Base-by-base conservation (phyloP, 1,140 invertebrate species). In the Mercenaria mercenaria region DNA sequence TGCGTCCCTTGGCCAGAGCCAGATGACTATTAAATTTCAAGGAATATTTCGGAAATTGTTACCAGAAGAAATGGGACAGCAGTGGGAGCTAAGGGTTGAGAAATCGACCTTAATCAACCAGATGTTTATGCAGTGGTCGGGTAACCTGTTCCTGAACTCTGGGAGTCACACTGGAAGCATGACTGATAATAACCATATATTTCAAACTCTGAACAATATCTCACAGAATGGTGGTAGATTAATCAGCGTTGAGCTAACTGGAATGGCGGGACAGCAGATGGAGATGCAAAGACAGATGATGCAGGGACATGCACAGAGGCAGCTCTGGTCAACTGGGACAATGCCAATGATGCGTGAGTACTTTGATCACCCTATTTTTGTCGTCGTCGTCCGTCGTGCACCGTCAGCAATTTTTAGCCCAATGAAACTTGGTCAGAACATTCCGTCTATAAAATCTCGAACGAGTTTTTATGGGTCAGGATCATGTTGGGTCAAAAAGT, bases 191-290 rank as follows among this genome's bases (percentile, higher is more conserved):
- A 72, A 41, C 50, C 85, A 87, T 34, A 87, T 87, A 50, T 87
- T 87, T 52, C 85, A 87, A 50, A 87, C 85, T 13, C 23, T 87
- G 18, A 26, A 29, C n/a, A 87, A 37, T 32, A 64, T 87, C 15
- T 52, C 72, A 6, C 52, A 87, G 41, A 47, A 32, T 43, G 74
- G 74, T n/a, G 85, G 85, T 3, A n/a, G 74, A 26, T 4, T 79
- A 32, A 67, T 87, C 2, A 77, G 85, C 34, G 74, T 87, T 0
- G 85, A 87, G n/a, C 13, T 87, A 0, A 87, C 85, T 23, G 85
- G 85, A 26, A 87, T 87, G 85, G 74, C 74, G 10, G 85, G 69
- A 32, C 85, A 87, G 52, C 85, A 87, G 72, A 50, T 85, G 0
- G 82, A 85, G 41, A 85, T 85, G 82, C 82, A 85, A n/a, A 29